Evolutionary conservation across 2,113 vertebrate genomes (phyloP).

Genomic region (Neomonachus schauinslandi): DNA sequence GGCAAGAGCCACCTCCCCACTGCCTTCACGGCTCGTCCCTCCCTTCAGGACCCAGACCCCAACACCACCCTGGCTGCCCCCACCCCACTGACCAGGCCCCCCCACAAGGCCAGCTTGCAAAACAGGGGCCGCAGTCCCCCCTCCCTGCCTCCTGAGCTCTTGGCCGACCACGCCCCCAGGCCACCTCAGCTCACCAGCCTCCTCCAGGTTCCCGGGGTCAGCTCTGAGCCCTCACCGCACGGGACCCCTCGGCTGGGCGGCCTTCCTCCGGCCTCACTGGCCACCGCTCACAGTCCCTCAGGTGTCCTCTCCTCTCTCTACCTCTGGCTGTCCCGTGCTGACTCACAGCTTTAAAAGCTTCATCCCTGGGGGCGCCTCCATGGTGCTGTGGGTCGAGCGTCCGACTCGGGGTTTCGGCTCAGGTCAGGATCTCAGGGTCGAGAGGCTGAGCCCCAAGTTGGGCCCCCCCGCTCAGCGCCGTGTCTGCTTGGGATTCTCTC

Average conservation of each 20-base stretch:
- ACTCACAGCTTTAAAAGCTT: neutral
- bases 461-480: neutral
- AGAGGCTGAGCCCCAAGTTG: accelerated
- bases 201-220: neutral
- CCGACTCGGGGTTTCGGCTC: accelerated
- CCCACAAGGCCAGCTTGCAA: neutral
- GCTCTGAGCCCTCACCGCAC: neutral
- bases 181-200: neutral
- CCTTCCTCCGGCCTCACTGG: neutral
- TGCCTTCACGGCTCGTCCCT: neutral
- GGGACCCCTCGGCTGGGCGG: neutral
- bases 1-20: neutral
- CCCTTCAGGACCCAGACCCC: neutral
- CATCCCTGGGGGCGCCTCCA: neutral
- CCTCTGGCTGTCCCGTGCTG: neutral
- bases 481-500: neutral
- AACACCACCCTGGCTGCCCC: no score
- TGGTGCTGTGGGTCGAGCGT: neutral
- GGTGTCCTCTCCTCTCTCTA: neutral
- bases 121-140: neutral
- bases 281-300: neutral
- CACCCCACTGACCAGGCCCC: neutral
- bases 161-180: accelerated
- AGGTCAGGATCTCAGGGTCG: neutral
- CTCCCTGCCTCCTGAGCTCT: neutral